Conservation (phyloP, 2,113 vertebrate species). For the Paradoxurus hermaphroditus region DNA sequence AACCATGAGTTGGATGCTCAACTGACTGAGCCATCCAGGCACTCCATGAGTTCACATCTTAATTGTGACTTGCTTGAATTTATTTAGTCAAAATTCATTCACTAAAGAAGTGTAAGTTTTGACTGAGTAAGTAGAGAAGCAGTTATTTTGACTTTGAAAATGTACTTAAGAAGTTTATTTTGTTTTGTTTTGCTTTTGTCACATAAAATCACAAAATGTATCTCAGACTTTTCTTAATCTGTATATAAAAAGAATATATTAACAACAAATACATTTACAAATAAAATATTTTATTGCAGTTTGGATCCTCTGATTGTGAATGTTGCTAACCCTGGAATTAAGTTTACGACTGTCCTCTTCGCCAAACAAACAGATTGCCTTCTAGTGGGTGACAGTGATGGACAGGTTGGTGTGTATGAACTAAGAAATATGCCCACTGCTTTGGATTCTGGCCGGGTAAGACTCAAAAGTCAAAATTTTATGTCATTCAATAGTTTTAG, state of each 20-base stretch:
- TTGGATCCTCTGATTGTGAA: slow-evolving; percentile 84
- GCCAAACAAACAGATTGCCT: slow-evolving; percentile 85
- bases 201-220: not conserved
- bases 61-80: not conserved
- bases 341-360: slow-evolving; percentile 85
- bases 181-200: not conserved
- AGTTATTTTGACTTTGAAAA: slow-evolving; percentile 46
- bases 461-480: not conserved
- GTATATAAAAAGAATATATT: not conserved
- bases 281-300: slow-evolving; percentile 78
- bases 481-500: not conserved
- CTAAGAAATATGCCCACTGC: slow-evolving; percentile 80
- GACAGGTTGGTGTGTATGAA: slow-evolving; percentile 87
- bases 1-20: too few species aligned
- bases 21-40: too few species aligned
- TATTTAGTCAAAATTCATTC: not conserved
- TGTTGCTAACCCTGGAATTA: slow-evolving; percentile 77
- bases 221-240: not conserved
- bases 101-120: not conserved
- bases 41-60: not conserved
- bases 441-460: slow-evolving; percentile 78
- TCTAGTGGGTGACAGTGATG: slow-evolving; percentile 88
- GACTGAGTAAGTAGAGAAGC: not conserved
- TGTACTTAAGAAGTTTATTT: not conserved
- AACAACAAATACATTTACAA: not conserved